Conservation (phyloP, 2,888 invertebrate genomes). For the Anarsia innoxiella region DNA sequence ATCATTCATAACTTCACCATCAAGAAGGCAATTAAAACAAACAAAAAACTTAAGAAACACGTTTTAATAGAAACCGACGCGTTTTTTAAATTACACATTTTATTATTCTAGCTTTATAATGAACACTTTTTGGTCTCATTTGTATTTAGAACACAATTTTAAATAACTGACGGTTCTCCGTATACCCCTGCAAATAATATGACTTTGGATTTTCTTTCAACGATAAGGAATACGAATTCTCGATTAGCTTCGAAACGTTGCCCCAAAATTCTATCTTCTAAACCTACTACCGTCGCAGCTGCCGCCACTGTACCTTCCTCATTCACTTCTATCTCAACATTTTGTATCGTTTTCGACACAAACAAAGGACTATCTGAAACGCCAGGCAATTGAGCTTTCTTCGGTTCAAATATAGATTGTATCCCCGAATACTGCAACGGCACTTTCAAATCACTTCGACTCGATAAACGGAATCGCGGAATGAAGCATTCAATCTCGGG, state of each 20-base stretch:
- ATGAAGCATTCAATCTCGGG: conserved; percentile 75
- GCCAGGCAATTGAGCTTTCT: conserved; percentile 74
- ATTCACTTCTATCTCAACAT: conserved; percentile 81
- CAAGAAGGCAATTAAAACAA: too few species aligned
- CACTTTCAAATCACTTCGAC: conserved; percentile 58
- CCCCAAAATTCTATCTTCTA: conserved; percentile 57
- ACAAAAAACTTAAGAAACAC: too few species aligned
- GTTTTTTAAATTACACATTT: too few species aligned
- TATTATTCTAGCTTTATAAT: too few species aligned
- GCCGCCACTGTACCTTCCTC: conserved; percentile 84
- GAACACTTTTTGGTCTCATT: too few species aligned
- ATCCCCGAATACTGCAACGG: conserved; percentile 76
- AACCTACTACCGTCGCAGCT: conserved; percentile 71
- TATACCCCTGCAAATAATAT: conserved; percentile 78
- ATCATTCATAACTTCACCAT: too few species aligned
- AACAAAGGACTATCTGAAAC: conserved; percentile 73
- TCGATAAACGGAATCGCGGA: conserved; percentile 75
- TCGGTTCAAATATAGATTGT: conserved; percentile 75
- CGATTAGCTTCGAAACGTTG: conserved; percentile 78
- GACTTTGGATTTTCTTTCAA: conserved; percentile 75
- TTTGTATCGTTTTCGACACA: conserved; percentile 79
- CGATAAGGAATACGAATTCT: conserved; percentile 80
- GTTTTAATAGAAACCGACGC: too few species aligned
- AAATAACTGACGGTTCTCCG: conserved; percentile 35
- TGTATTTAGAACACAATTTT: too few species aligned